A percentile compares a stretch with the other conserved stretches of the same genome.
These are phyloP conservation scores for Fragum whitleyi DNA, from an alignment of 2,888 invertebrate species.

Conservation along the genomic window DNA sequence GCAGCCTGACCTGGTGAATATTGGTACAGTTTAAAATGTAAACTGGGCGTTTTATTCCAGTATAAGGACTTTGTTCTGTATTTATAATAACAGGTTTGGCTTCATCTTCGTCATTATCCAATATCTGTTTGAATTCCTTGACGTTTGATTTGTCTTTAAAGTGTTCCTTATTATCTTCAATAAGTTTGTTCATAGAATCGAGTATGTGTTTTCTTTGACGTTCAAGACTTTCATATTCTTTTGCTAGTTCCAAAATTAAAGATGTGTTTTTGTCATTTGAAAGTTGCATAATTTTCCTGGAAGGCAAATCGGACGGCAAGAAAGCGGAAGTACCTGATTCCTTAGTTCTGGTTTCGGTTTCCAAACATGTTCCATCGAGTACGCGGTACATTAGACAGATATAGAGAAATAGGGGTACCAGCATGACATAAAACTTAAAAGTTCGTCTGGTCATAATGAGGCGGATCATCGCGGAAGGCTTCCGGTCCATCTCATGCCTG, in stretches of 20 bases:
- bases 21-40: slow-evolving; percentile 79
- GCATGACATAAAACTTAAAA: slow-evolving; percentile 45
- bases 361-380: slow-evolving; percentile 51
- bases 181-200: slow-evolving; percentile 23
- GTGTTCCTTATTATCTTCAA: slow-evolving; percentile 24
- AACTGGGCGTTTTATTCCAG: slow-evolving; percentile 23
- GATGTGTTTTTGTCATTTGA: slow-evolving; percentile 20
- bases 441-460: slow-evolving; percentile 11
- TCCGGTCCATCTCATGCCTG: not conserved
- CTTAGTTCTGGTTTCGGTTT: slow-evolving; percentile 5
- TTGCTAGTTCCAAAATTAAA: slow-evolving; percentile 40
- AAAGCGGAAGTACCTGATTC: slow-evolving; percentile 13
- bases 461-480: slow-evolving; percentile 5
- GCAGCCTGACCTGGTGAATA: slow-evolving; percentile 75
- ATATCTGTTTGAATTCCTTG: not conserved
- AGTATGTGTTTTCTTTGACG: slow-evolving; percentile 41
- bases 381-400: slow-evolving; percentile 60
- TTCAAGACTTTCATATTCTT: slow-evolving; percentile 53
- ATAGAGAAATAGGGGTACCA: slow-evolving; percentile 54
- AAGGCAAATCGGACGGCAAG: slow-evolving; percentile 28
- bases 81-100: not conserved
- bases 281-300: slow-evolving; percentile 58
- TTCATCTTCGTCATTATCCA: not conserved
- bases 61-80: not conserved
- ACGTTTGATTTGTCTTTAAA: not conserved